Conservation (phyloP, 2,113 vertebrate species). For the Melanerpes aurifrons region DNA sequence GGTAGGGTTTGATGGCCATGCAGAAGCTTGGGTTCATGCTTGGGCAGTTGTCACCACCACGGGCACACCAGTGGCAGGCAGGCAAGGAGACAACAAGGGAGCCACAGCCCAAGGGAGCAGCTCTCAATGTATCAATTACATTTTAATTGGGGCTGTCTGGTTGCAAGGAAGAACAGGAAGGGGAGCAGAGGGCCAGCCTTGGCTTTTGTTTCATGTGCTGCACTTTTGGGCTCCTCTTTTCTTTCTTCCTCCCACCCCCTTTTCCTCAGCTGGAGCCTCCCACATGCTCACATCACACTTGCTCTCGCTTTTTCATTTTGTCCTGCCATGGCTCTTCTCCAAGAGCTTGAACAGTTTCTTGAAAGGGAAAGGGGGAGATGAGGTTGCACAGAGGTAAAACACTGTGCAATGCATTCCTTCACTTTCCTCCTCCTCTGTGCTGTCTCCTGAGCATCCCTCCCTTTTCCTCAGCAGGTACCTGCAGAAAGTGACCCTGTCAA, state of each 20-base stretch:
- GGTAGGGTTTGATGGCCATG: not conserved
- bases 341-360: conserved; percentile 5
- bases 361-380: not conserved
- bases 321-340: conserved; percentile 7
- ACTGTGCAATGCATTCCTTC: not conserved
- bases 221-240: conserved; percentile 6
- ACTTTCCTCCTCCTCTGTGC: not conserved
- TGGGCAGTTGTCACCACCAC: not conserved
- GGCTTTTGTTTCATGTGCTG: conserved; percentile 5
- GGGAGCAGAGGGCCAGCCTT: not conserved
- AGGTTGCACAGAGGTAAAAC: not conserved
- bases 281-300: not conserved
- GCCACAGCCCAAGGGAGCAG: fast-evolving
- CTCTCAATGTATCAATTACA: not conserved
- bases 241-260: not conserved
- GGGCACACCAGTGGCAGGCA: fast-evolving
- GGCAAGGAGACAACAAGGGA: not conserved
- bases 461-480: conserved; percentile 66
- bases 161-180: not conserved
- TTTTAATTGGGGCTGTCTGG: conserved; percentile 44
- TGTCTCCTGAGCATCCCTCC: conserved; percentile 4
- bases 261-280: conserved; percentile 12
- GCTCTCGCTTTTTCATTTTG: not conserved
- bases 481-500: conserved; percentile 47
- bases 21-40: not conserved